Conservation (phyloP, 2,113 vertebrate species). For the Pampusana beccarii region DNA sequence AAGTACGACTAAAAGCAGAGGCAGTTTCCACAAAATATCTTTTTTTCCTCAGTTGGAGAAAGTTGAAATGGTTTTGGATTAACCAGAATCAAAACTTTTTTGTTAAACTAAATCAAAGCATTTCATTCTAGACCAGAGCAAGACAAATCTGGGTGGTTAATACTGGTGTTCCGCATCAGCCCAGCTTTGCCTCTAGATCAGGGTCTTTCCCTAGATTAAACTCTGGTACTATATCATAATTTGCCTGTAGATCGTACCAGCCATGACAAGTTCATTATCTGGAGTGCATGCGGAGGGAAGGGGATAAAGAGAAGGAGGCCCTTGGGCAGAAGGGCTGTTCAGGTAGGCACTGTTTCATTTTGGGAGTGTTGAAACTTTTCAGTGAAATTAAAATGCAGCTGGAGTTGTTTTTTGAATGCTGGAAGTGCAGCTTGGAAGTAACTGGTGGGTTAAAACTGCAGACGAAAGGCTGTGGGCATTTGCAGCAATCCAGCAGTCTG, state of each 20-base stretch:
- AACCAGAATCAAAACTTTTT: neutral
- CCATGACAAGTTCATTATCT: neutral
- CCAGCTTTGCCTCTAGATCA: neutral
- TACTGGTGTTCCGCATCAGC: neutral
- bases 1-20: neutral
- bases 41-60: neutral
- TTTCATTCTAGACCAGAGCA: neutral
- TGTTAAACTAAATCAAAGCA: neutral
- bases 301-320: neutral
- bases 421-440: neutral
- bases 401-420: neutral
- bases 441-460: constrained; percentile 3
- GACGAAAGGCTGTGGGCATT: neutral
- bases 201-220: neutral
- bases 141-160: neutral
- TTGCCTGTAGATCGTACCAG: neutral
- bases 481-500: neutral
- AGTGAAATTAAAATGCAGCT: neutral
- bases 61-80: neutral
- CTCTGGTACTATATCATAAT: neutral
- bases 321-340: neutral
- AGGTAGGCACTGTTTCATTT: neutral
- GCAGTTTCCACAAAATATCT: neutral
- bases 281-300: rapidly evolving
- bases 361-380: neutral